phyloP scores from a whole-genome alignment of 2,888 invertebrate species.

The Arrhopalites spinosus region DNA sequence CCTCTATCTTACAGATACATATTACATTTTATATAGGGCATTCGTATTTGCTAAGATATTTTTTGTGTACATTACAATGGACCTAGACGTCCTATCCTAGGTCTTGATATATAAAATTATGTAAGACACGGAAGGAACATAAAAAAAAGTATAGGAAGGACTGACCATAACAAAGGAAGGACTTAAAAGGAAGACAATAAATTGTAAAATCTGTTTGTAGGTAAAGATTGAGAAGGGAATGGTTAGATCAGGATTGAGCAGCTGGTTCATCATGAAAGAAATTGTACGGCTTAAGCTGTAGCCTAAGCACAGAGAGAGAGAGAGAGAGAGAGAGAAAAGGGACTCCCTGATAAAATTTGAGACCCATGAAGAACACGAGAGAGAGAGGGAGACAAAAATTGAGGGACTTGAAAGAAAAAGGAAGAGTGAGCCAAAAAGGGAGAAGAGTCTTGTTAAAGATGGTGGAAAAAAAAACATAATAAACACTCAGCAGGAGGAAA shows the following conservation, averaged over 20 bases:
- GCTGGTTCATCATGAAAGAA: constrained; percentile 24
- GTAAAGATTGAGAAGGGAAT: constrained; percentile 38
- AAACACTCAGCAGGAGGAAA: constrained; percentile 41
- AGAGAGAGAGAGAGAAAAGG: not conserved
- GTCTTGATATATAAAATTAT: no score
- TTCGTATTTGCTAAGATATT: no score
- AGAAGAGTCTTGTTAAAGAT: not conserved
- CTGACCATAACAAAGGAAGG: constrained; percentile 15
- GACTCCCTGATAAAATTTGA: constrained; percentile 7
- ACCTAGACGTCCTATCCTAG: no score
- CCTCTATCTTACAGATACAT: no score
- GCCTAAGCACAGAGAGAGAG: not conserved
- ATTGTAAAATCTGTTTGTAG: constrained; percentile 44
- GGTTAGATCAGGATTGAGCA: constrained; percentile 16
- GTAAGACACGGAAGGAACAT: no score
- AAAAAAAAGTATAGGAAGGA: not conserved
- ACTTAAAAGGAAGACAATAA: constrained; percentile 31
- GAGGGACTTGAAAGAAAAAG: not conserved
- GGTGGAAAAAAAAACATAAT: constrained; percentile 37
- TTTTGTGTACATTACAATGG: no score
- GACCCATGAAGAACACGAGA: not conserved
- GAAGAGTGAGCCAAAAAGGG: not conserved
- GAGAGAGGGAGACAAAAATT: not conserved
- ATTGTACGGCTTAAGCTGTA: not conserved
- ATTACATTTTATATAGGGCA: no score